These are phyloP conservation scores for Drosophila pachea DNA, from an alignment of 1,140 invertebrate genomes.

Conservation along the genomic window DNA sequence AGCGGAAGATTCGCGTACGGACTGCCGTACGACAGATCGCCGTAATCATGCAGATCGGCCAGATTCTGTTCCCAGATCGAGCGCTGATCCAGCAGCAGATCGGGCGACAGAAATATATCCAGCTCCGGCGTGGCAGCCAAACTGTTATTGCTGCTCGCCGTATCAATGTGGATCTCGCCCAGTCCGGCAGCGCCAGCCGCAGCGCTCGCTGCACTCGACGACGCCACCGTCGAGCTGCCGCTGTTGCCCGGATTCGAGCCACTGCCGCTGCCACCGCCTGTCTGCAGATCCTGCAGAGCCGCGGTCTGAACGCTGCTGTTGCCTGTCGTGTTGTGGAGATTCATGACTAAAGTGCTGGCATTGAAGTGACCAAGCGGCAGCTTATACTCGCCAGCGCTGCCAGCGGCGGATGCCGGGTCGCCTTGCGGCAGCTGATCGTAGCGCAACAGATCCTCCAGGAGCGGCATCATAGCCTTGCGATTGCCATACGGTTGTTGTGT, in stretches of 20 bases:
- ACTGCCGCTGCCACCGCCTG: constrained; percentile 22
- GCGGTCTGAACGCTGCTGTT: constrained; percentile 72
- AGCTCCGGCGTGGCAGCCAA: constrained; percentile 43
- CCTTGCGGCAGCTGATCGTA: constrained; percentile 74
- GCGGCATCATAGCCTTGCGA: constrained; percentile 83
- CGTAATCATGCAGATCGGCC: constrained; percentile 74
- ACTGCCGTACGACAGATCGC: constrained; percentile 61
- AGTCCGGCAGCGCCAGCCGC: constrained; percentile 20
- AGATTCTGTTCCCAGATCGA: constrained; percentile 78
- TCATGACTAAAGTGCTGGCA: constrained; percentile 82
- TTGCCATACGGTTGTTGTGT: constrained; percentile 83
- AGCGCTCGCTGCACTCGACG: constrained; percentile 13
- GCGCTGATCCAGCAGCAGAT: constrained; percentile 63
- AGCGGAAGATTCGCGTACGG: constrained; percentile 71
- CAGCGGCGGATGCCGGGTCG: background rate
- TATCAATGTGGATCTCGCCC: constrained; percentile 52
- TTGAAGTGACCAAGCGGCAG: constrained; percentile 77
- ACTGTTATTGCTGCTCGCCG: constrained; percentile 37
- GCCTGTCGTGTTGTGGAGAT: constrained; percentile 78
- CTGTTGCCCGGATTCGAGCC: constrained; percentile 13
- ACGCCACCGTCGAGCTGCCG: constrained; percentile 7
- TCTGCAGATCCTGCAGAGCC: constrained; percentile 69
- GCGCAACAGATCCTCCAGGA: constrained; percentile 82
- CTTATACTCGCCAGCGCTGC: constrained; percentile 47
- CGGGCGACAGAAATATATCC: constrained; percentile 65